Conservation (phyloP, 2,113 vertebrate genomes). For the Pholis gunnellus region DNA sequence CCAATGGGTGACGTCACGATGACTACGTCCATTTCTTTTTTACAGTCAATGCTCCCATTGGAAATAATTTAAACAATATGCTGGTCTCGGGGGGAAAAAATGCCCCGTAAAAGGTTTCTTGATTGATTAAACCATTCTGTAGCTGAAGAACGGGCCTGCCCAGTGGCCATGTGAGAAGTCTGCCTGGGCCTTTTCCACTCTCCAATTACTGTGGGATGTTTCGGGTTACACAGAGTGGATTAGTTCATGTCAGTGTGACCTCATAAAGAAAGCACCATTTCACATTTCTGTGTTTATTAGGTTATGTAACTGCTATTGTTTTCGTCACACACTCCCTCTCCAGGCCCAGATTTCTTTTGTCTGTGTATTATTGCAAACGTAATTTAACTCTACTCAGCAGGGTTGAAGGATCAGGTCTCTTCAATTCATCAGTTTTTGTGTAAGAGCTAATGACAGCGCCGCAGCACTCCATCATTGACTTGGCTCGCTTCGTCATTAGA, state of each 20-base stretch:
- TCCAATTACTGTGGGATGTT: constrained; percentile 44
- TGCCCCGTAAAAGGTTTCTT: not conserved
- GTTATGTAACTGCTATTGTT: constrained; percentile 69
- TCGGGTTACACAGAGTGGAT: constrained; percentile 57
- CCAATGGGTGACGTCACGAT: not conserved
- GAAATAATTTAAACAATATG: not conserved
- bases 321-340: constrained; percentile 25
- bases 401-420: constrained; percentile 28
- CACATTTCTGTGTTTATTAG: constrained; percentile 54
- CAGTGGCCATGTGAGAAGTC: constrained; percentile 23
- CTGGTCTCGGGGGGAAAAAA: no score
- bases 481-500: constrained; percentile 20
- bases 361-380: constrained; percentile 40
- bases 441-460: constrained; percentile 32
- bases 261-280: constrained; percentile 72
- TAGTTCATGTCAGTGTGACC: constrained; percentile 68
- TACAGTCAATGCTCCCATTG: no score
- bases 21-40: not conserved
- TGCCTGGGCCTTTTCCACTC: constrained; percentile 17
- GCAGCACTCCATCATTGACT: constrained; percentile 13
- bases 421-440: constrained; percentile 34
- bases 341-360: constrained; percentile 7
- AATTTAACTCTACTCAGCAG: constrained; percentile 32
- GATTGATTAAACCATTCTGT: constrained; percentile 37
- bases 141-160: not conserved